Evolutionary conservation across 2,888 invertebrate genomes (phyloP), one percentile per base, ranked within the genome.

Genomic region (Idaea biselata): DNA sequence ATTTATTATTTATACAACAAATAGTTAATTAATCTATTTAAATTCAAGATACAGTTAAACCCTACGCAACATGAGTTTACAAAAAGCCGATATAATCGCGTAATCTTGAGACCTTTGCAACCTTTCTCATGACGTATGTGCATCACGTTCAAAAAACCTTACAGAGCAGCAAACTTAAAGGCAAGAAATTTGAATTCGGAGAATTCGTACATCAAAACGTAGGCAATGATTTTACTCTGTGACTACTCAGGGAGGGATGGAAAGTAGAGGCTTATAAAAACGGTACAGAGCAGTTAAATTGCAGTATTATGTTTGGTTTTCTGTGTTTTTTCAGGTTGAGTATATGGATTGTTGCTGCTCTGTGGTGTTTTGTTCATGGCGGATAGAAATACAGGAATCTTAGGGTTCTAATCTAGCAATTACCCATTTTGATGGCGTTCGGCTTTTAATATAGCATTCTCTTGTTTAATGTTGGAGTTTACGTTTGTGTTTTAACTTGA

Each of bases 381-480:
- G 82, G 85, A 44, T 44, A 44, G 80, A 82, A 86, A 86, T 85
- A 84, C 84, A 82, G 89, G 88, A 91, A 89, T 92, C 91, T 92
- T 91, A 88, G 86, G 88, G 86, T 82, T 82, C 83, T 91, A 92
- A 92, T 91, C 91, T 87, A 86, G 88, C 90, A 92, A 92, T 92
- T 92, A 91, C 88, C 89, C 86, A 92, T 91, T 92, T 91, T 91
- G 91, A 92, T 91, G 88, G 89, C 86, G 84, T 88, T 89, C 86
- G 84, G 87, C 82, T 91, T 91, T 91, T 91, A 91, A 91, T 91
- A 91, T 91, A 91, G 89, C 79, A 73, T 80, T 87, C 89, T 25
- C 91, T 87, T 86, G 89, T 90, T 91, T 88, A 90, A 86, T 84
- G 83, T 44, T 11, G 8, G 44, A 14, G 14, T 44, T 44, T 44